Conservation (phyloP, 2,797 vertebrate species). For the Chiroxiphia lanceolata region DNA sequence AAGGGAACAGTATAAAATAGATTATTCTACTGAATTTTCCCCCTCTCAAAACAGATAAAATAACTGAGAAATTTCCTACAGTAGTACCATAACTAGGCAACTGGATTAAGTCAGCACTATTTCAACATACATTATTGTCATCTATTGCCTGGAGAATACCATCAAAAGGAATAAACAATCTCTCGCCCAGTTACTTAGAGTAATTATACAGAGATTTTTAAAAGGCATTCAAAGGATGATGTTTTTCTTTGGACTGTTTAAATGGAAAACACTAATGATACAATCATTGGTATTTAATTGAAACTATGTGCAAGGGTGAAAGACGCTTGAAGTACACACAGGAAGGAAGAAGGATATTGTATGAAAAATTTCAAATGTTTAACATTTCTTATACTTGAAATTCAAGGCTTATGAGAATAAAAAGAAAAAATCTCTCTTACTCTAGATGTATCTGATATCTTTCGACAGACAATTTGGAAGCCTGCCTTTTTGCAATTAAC, state of each 20-base stretch:
- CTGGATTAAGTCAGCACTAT: not conserved
- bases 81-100: not conserved
- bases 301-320: not conserved
- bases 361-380: not conserved
- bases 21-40: not conserved
- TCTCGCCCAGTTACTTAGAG: not conserved
- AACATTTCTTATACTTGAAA: not conserved
- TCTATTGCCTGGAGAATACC: not conserved
- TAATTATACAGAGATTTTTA: not conserved
- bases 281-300: not conserved
- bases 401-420: not conserved
- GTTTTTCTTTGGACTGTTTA: not conserved
- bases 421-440: not conserved
- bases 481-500: not conserved
- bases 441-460: not conserved
- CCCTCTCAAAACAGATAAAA: not conserved
- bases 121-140: not conserved
- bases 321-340: not conserved
- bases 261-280: not conserved
- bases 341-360: not conserved
- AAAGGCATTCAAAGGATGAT: not conserved
- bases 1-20: not conserved
- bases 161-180: not conserved
- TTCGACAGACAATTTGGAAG: not conserved
- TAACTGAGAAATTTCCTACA: not conserved